Conservation (phyloP, 2,113 vertebrate genomes). For the Trochalopteron elliotii region DNA sequence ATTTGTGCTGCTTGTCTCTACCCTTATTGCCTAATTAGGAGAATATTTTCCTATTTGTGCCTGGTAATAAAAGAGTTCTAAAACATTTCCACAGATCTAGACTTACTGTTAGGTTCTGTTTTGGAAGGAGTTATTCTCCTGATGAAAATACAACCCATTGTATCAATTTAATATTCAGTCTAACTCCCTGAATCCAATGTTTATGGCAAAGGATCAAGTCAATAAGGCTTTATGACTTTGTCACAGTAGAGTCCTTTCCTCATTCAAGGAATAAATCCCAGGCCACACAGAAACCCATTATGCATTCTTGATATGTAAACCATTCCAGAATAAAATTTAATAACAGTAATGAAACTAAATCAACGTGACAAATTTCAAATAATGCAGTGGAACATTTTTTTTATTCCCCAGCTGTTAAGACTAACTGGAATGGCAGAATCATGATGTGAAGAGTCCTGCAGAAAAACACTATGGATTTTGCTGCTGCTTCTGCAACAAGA, state of each 20-base stretch:
- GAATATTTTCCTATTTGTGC: background rate
- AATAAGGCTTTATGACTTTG: constrained; percentile 57
- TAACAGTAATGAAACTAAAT: constrained; percentile 53
- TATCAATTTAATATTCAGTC: background rate
- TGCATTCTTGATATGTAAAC: constrained; percentile 50
- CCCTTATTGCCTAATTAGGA: background rate
- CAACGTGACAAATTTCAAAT: constrained; percentile 64
- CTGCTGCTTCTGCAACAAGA: constrained; percentile 12
- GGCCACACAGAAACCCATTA: constrained; percentile 27
- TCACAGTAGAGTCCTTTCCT: constrained; percentile 39
- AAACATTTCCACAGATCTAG: constrained; percentile 24
- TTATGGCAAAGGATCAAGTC: constrained; percentile 62
- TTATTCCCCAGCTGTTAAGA: constrained; percentile 52
- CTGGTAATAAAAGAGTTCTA: background rate
- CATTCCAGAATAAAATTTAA: constrained; percentile 44
- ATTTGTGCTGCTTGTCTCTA: background rate
- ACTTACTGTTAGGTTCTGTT: background rate
- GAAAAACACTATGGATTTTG: constrained; percentile 1
- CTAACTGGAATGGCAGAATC: constrained; percentile 42
- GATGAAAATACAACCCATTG: constrained; percentile 35
- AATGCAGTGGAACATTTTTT: constrained; percentile 42
- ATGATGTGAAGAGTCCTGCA: background rate
- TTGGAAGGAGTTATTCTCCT: constrained; percentile 23
- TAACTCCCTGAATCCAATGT: constrained; percentile 48
- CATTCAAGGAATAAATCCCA: constrained; percentile 49